Percentiles rank a stretch among this genome's conserved stretches.
Evolutionary conservation across 2,113 vertebrate genomes (phyloP).

Genomic region (Forbesichthys papilliferus): DNA sequence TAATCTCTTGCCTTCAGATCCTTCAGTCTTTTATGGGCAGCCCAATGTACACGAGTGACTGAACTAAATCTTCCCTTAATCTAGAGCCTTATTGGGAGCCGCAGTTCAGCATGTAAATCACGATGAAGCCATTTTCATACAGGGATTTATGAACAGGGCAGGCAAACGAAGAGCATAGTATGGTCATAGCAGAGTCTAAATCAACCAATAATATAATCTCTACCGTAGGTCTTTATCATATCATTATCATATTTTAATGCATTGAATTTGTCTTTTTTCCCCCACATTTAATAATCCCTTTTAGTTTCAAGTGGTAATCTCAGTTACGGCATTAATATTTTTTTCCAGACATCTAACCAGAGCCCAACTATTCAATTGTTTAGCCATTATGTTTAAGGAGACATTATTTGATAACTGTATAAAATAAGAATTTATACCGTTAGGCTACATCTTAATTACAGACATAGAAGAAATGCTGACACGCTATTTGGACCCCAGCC

Average conservation of each 20-base stretch:
- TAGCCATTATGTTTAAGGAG: background rate
- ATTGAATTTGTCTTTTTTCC: constrained; percentile 78
- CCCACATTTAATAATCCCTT: constrained; percentile 78
- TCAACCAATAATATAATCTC: constrained; percentile 59
- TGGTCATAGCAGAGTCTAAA: background rate
- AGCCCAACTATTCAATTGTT: background rate
- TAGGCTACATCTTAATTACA: too few relatives aligned
- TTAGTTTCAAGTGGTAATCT: constrained; percentile 75
- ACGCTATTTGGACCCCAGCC: too few relatives aligned
- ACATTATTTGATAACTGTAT: background rate
- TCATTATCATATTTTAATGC: constrained; percentile 81
- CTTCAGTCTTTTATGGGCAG: constrained; percentile 86
- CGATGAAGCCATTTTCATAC: constrained; percentile 80
- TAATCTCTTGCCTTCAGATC: constrained; percentile 88
- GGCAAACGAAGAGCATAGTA: constrained; percentile 28
- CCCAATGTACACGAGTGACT: constrained; percentile 86
- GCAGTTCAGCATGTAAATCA: constrained; percentile 87
- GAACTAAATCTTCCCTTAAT: constrained; percentile 91
- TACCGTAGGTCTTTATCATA: constrained; percentile 23
- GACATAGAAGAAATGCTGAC: too few relatives aligned
- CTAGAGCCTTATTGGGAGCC: constrained; percentile 86
- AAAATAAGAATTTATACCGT: too few relatives aligned
- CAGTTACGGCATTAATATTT: constrained; percentile 65
- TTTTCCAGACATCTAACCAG: constrained; percentile 15
- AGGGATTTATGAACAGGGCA: constrained; percentile 79